Conservation (phyloP, 2,797 vertebrate genomes). For the Garrulus glandarius region DNA sequence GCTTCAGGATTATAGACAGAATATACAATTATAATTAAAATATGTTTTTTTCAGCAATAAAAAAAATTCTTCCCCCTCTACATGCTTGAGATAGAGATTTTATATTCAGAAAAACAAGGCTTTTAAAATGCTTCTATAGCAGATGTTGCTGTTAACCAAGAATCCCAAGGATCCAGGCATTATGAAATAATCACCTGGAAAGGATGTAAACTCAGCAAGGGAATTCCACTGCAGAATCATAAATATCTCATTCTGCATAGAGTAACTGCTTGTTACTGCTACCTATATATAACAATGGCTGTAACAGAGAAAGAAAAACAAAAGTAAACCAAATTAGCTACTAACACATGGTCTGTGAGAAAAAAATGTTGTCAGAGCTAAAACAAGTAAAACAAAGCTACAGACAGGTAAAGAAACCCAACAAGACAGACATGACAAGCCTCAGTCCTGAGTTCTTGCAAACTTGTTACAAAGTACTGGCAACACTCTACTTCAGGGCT, state of each 20-base stretch:
- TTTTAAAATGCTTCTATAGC: neutral
- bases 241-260: neutral
- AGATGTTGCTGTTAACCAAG: conserved; percentile 26
- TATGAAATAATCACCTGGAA: conserved; percentile 2
- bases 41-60: neutral
- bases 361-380: neutral
- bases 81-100: neutral
- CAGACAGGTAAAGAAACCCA: neutral
- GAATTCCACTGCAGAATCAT: neutral
- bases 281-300: neutral
- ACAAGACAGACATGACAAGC: neutral
- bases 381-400: neutral
- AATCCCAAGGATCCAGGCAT: neutral
- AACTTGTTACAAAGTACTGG: neutral
- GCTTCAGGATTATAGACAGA: neutral
- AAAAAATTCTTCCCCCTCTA: neutral
- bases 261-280: neutral
- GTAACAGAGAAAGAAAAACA: neutral
- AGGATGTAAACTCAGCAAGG: neutral
- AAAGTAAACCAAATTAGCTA: neutral
- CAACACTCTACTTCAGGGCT: neutral
- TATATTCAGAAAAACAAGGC: conserved; percentile 27
- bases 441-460: neutral
- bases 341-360: neutral
- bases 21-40: neutral